Percentiles rank a stretch among this genome's conserved stretches.
Conservation (phyloP, 2,113 vertebrate species). For the Oreochromis spilurus region DNA sequence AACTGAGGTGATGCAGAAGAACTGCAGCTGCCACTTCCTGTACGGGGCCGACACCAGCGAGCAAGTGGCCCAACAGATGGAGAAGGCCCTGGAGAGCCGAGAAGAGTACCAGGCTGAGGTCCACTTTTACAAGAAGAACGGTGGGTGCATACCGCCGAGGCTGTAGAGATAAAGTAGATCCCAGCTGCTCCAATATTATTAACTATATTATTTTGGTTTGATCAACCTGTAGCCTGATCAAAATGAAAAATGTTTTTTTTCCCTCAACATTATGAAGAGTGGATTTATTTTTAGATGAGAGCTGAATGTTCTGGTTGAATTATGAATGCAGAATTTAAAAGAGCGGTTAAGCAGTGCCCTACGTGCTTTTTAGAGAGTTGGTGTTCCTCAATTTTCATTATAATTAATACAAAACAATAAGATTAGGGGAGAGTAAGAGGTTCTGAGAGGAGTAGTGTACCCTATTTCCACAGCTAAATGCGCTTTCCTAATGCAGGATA, state of each 20-base stretch:
- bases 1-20: conserved; percentile 98
- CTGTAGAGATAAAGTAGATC: background rate
- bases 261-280: background rate
- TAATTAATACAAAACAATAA: background rate
- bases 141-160: conserved; percentile 63
- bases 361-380: background rate
- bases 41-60: conserved; percentile 87
- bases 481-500: background rate
- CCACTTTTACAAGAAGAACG: conserved; percentile 92
- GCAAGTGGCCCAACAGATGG: conserved; percentile 80
- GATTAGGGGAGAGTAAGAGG: background rate
- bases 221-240: background rate
- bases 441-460: background rate
- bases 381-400: background rate
- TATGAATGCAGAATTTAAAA: background rate
- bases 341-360: background rate
- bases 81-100: conserved; percentile 85
- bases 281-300: conserved; percentile 32
- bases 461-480: background rate
- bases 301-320: background rate
- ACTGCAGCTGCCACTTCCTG: conserved; percentile 91
- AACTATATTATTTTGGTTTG: background rate
- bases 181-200: background rate
- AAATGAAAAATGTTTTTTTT: background rate
- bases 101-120: conserved; percentile 90